A percentile compares a stretch with the other conserved stretches of the same genome.
phyloP scores from a whole-genome alignment of 2,888 invertebrate species.

The Pheosia gnoma region DNA sequence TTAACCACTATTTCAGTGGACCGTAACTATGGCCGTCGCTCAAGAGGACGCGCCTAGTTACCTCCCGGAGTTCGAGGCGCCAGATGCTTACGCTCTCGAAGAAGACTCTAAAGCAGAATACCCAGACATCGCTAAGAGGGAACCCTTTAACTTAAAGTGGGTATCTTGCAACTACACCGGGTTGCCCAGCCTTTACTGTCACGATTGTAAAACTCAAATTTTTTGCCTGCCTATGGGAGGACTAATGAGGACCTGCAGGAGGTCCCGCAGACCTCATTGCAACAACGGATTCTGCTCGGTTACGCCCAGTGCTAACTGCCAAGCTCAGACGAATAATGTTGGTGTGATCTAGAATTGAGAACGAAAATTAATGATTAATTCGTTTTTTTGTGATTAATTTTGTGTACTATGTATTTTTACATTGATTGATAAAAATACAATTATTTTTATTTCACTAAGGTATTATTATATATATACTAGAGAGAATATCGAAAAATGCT shows the following conservation, averaged over 20 bases:
- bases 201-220: conserved; percentile 56
- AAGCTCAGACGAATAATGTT: neutral
- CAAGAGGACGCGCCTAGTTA: neutral
- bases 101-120: conserved; percentile 1
- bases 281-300: conserved; percentile 60
- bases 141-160: conserved; percentile 31
- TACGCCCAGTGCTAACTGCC: conserved; percentile 50
- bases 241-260: conserved; percentile 47
- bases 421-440: no score
- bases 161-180: conserved; percentile 48
- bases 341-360: no score
- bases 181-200: conserved; percentile 47
- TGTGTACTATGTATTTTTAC: no score
- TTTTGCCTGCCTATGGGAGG: conserved; percentile 63
- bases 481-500: no score
- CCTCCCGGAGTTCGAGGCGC: neutral
- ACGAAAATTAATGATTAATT: no score
- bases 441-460: no score
- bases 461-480: no score
- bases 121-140: neutral
- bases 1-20: conserved; percentile 20
- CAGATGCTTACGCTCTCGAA: conserved; percentile 10
- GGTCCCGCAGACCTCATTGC: conserved; percentile 54
- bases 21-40: conserved; percentile 16
- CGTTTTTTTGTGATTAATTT: no score